Base-by-base conservation (phyloP, 2,797 vertebrate species). In the Aeoliscus strigatus region DNA sequence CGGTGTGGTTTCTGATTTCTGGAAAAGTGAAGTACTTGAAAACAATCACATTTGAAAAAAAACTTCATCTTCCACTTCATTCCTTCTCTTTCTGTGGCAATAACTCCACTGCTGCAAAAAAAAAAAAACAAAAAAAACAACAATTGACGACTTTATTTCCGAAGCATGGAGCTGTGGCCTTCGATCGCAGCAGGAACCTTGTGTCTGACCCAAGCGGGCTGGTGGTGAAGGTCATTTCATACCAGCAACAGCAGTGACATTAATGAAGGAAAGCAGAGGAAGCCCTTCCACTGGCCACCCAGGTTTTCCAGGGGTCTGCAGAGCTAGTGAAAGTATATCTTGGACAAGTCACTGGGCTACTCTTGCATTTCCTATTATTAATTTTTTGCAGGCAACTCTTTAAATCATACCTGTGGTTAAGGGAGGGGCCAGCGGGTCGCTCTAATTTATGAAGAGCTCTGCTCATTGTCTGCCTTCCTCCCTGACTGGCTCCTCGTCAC, bases 331-430 rank as follows among this genome's bases (percentile, higher is more conserved):
- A 82, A 84, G 80, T 84, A 70, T 86, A 81, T 86, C 69, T 85
- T 87, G 86, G 87, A 87, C 58, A 67, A 81, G 77, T 80, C 69
- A 27, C 71, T 43, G 69, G 73, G 59, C 75, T 83, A 66, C 66
- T 75, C 81, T 82, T 38, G 79, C 78, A 81, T 87, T 88, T 87
- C 84, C 86, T 84, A 80, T 84, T 82, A 84, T 87, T 87, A 80
- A 86, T 87, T 86, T 85, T 68, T 79, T 54, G 41, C 79, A 68
- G 73, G 68, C 78, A 67, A 83, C 44, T 75, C 78, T 65, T 73
- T 83, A 85, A 86, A 88, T 88, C 84, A 86, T 80, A 73, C 67
- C 70, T 83, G 83, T 75, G 86, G 83, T 86, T 83, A 59, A 58
- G 40, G 71, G 75, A 57, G n/a, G 48, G 71, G 53, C 77, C 48